Base-by-base conservation (phyloP, 92 coral and sea anemone species). In the Scolanthus callimorphus region DNA sequence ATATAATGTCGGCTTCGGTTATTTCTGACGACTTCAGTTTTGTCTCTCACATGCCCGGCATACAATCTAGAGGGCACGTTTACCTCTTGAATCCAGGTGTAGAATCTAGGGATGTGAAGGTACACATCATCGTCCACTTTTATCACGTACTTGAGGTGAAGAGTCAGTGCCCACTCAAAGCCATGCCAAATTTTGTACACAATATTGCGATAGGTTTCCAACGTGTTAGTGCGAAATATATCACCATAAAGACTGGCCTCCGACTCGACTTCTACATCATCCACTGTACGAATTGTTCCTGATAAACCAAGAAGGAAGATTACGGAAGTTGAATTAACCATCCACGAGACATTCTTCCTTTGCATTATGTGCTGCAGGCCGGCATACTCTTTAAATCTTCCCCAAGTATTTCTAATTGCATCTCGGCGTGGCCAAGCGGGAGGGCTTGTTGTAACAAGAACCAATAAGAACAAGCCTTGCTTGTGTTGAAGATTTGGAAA, bases 61-160 rank as follows among this genome's bases (percentile, higher is more conserved):
- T 48, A 48, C 11, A 48, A 21, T 17, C 20, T 13, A 4, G 17
- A 13, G 8, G 53, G 53, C 10, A 20, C 6, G 8, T 6, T 4
- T 4, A 8, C 8, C 19, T 13, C 17, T 4, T 48, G 10, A 4
- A 48, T 4, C 53, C 53, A 48, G 8, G 9, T 4, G 10, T 8
- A 4, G 6, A 48, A 20, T 4, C 19, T 6, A 20, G 53, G 53
- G 24, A 48, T 13, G 19, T 20, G 10, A 9, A 48, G 6, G 24
- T 48, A 48, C 4, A 48, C 53, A 20, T 48, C 53, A 20, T 48
- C 53, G 53, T 48, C 53, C 6, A 20, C 53, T 48, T 48, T 48
- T 21, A 48, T 20, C 8, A 48, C 6, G 19, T 8, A 48, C 53
- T 48, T 48, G 6, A 9, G 24, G 6, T 6, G 6, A 8, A 48